These are phyloP conservation scores for Motacilla alba DNA, from an alignment of 2,113 vertebrate genomes.

Conservation along the genomic window DNA sequence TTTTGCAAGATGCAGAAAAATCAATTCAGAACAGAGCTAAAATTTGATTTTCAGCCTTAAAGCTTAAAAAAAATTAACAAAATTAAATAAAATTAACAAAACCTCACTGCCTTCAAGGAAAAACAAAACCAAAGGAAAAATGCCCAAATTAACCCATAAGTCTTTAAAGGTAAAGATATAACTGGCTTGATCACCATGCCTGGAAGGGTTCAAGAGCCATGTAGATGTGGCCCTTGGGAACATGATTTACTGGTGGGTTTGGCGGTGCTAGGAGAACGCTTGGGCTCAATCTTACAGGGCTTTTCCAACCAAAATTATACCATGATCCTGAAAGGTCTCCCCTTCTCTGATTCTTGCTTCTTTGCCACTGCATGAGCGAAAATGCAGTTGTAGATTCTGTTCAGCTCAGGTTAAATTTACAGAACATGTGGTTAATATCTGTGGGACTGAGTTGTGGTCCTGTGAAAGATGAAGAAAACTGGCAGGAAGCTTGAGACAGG, in stretches of 20 bases:
- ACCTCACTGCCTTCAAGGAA: not conserved
- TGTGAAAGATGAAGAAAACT: not conserved
- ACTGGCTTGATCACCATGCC: not conserved
- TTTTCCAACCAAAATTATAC: not conserved
- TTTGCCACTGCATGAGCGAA: rapidly evolving
- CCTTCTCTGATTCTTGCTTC: not conserved
- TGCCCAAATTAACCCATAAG: rapidly evolving
- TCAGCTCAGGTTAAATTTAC: not conserved
- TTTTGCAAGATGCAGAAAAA: not conserved
- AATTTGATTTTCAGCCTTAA: not conserved
- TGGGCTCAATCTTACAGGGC: rapidly evolving
- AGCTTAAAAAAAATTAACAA: not conserved
- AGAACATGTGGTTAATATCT: not conserved
- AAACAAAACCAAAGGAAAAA: not conserved
- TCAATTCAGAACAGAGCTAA: not conserved
- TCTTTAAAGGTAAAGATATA: not conserved
- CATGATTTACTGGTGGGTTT: not conserved
- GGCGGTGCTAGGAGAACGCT: not conserved
- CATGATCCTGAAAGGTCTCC: not conserved
- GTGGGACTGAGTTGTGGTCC: not conserved
- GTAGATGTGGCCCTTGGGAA: not conserved
- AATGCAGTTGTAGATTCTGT: not conserved
- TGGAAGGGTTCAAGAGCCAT: not conserved
- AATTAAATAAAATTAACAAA: not conserved
- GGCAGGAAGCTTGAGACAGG: not conserved